phyloP scores from a whole-genome alignment of 2,113 vertebrate genomes.

The Puffinus mauretanicus region DNA sequence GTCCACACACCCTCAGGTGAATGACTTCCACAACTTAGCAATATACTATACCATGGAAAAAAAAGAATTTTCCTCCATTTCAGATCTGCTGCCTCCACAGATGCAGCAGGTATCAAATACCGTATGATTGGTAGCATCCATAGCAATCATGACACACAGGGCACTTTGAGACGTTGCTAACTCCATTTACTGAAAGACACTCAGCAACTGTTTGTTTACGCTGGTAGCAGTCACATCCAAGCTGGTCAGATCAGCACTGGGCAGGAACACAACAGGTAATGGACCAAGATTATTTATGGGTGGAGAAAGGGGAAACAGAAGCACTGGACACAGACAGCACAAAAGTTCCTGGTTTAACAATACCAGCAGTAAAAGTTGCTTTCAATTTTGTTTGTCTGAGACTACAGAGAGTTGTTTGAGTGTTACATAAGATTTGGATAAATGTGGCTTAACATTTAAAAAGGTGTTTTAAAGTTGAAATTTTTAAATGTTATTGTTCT shows the following conservation, averaged over 20 bases:
- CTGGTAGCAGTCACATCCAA: not conserved
- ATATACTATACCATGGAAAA: not conserved
- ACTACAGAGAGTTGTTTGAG: not conserved
- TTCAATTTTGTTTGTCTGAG: not conserved
- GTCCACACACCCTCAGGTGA: rapidly evolving
- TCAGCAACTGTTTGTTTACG: not conserved
- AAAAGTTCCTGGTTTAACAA: not conserved
- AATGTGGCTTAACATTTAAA: not conserved
- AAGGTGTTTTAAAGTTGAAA: not conserved
- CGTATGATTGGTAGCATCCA: too few relatives aligned
- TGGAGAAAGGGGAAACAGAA: not conserved
- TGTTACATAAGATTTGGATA: not conserved
- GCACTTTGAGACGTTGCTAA: not conserved
- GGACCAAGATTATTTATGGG: not conserved
- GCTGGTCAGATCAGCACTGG: not conserved
- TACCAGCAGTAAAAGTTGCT: not conserved
- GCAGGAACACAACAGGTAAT: not conserved
- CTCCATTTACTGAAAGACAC: not conserved
- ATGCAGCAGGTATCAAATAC: too few relatives aligned
- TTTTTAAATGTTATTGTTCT: not conserved
- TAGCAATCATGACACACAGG: not conserved
- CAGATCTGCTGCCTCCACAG: not conserved
- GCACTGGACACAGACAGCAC: not conserved
- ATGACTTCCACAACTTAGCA: not conserved
- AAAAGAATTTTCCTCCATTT: not conserved